Percentiles rank a stretch among this genome's conserved stretches.
Evolutionary conservation across 2,888 invertebrate species (phyloP).

Genomic region (Lasioglossum marginatum): DNA sequence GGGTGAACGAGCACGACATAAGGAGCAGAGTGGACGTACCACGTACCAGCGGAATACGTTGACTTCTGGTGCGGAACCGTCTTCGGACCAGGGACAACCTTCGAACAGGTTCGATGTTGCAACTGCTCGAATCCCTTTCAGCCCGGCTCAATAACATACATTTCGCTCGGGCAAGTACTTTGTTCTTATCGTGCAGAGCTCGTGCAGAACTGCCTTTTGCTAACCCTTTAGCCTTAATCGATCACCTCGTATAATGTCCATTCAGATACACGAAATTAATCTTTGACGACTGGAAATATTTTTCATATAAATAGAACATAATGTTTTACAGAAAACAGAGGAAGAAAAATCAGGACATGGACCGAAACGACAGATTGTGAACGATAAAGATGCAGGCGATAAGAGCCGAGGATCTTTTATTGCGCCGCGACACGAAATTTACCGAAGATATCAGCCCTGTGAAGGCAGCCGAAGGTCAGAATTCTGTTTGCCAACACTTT

Average conservation of each 20-base stretch:
- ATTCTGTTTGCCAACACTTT: conserved; percentile 33
- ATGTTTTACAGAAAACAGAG: neutral
- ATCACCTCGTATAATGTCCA: neutral
- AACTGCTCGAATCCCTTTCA: neutral
- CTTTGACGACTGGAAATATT: neutral
- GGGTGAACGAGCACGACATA: conserved; percentile 81
- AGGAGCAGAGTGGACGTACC: conserved; percentile 69
- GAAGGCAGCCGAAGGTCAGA: conserved; percentile 30
- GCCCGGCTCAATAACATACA: neutral
- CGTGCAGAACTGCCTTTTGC: neutral
- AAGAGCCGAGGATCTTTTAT: conserved; percentile 25
- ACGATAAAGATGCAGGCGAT: neutral
- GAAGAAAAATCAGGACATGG: neutral
- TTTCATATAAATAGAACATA: neutral
- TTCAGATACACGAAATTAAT: neutral
- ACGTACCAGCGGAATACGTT: conserved; percentile 43
- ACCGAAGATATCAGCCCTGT: conserved; percentile 27
- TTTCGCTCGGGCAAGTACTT: neutral
- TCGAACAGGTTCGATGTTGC: conserved; percentile 16
- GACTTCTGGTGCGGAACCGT: conserved; percentile 46
- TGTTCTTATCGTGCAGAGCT: neutral
- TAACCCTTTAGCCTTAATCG: neutral
- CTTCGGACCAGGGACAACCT: conserved; percentile 18
- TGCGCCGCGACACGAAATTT: conserved; percentile 13
- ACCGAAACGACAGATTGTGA: neutral